phyloP scores from a whole-genome alignment of 2,888 invertebrate genomes.

The Kryphioiulus occultus region DNA sequence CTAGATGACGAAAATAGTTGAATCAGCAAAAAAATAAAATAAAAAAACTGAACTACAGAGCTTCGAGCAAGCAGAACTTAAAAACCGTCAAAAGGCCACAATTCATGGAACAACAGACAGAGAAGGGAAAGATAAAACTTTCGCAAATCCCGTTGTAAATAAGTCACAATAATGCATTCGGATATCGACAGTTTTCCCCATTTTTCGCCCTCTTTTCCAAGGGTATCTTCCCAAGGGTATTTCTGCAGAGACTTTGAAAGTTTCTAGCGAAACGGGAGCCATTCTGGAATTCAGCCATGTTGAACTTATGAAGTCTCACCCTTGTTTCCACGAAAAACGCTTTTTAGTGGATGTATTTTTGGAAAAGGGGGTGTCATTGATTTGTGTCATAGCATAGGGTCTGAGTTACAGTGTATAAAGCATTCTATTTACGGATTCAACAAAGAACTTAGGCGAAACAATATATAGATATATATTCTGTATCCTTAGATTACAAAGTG shows the following conservation, averaged over 20 bases:
- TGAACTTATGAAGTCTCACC: conserved; percentile 40
- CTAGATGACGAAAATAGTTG: neutral
- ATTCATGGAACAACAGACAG: neutral
- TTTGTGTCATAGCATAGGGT: conserved; percentile 35
- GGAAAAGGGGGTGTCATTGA: conserved; percentile 30
- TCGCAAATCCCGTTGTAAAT: neutral
- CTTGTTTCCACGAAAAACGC: conserved; percentile 36
- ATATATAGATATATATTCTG: neutral
- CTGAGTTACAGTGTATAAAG: conserved; percentile 7
- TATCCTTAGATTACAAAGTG: conserved; percentile 8
- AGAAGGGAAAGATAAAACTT: neutral
- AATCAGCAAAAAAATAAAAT: neutral
- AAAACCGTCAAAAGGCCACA: neutral
- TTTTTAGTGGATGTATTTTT: conserved; percentile 33
- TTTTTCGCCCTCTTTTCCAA: neutral
- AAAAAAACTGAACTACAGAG: neutral
- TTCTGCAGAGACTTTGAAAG: neutral
- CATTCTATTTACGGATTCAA: conserved; percentile 3
- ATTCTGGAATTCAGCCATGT: conserved; percentile 39
- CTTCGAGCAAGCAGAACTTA: neutral
- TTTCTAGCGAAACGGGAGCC: neutral
- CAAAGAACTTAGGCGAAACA: neutral
- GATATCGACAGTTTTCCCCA: conserved; percentile 19
- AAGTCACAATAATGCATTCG: conserved; percentile 28
- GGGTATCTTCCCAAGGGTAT: neutral